Base-by-base conservation (phyloP, 2,113 vertebrate species). In the Paralichthys olivaceus region DNA sequence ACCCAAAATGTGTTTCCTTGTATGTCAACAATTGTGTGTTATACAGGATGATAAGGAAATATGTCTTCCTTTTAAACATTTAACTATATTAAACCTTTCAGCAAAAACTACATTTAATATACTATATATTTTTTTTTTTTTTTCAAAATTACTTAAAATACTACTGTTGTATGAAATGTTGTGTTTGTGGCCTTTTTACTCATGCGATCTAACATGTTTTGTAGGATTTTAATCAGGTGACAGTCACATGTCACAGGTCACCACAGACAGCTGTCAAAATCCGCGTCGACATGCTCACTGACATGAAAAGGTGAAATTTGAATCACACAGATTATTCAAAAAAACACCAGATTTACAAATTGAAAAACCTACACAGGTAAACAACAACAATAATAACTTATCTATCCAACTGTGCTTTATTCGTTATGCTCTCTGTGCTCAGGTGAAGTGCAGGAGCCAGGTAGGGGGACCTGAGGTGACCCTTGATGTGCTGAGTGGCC, bases 401-500 rank as follows among this genome's bases (percentile, higher is more conserved):
- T 43, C 3, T 14, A 15, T 43, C 40, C 14, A 15, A 43, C 4
- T 12, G 12, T 14, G 40, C 40, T 43, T 43, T 43, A 43, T 43
- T 43, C 40, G 13, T 1, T 15, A 43, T 15, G 14, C 40, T 43
- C 40, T 14, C 11, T 43, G 11, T 43, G 13, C 40, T 11, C 68
- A 57, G 68, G 40, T 63, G 63, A 68, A 49, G 20, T 32, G 14
- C 2, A 20, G 58, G 29, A 17, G 55, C 22, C 32, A 64, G 62
- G 23, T 62, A 37, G 67, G 37, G 2, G 45, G 17, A 49, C 45
- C 45, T 45, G 22, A 34, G 5, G 53, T n/a, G 32, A 77, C 69
- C 69, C 17, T 19, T 58, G 40, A 58, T 22, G 17, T 8, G 40
- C 51, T 77, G 62, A 72, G 29, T 68, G 40, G 15, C 63, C 51